Base-by-base conservation (phyloP, 2,797 vertebrate genomes). In the Cynopterus sphinx region DNA sequence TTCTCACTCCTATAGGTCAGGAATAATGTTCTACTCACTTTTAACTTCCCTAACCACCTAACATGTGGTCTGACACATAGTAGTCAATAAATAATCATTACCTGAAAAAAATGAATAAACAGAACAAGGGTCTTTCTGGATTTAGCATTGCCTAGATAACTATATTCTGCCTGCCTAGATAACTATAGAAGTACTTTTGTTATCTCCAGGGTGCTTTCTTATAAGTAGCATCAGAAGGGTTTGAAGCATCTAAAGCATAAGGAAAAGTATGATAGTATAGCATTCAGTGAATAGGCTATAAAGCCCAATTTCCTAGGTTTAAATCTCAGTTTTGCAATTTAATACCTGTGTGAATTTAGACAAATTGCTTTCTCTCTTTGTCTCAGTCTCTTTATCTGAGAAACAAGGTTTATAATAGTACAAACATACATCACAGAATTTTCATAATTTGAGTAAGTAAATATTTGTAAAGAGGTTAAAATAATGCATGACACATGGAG, bases 391-490 rank as follows among this genome's bases (percentile, higher is more conserved):
- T 16, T 90, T 10, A 57, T 73, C 33, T 92, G 77, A 89, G 57
- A 87, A 96, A 26, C n/a, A 67, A 31, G 3, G 59, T 83, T 93
- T 92, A 79, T 19, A 79, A 74, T 28, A 51, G 31, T 43, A 83
- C 7, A 78, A 89, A 55, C 24, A 55, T 63, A 49, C 9, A 55
- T 31, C n/a, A 49, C 31, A 83, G 51, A 24, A 49, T 65, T 61
- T 11, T 12, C 9, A 65, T 79, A 74, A 78, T 7, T 78, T 67
- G 26, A 75, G 73, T 70, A 74, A 89, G 70, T 79, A 74, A 49
- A 49, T 84, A 90, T 81, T 91, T 79, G 2, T 74, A 63, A 88
- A 68, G 36, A 93, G 51, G 22, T 86, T 93, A 68, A 78, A 88
- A 65, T 31, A 74, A 28, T 92, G 31, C 3, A 11, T 92, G 10